Evolutionary conservation across 2,113 vertebrate species (phyloP).

Genomic region (Aegithalos caudatus): DNA sequence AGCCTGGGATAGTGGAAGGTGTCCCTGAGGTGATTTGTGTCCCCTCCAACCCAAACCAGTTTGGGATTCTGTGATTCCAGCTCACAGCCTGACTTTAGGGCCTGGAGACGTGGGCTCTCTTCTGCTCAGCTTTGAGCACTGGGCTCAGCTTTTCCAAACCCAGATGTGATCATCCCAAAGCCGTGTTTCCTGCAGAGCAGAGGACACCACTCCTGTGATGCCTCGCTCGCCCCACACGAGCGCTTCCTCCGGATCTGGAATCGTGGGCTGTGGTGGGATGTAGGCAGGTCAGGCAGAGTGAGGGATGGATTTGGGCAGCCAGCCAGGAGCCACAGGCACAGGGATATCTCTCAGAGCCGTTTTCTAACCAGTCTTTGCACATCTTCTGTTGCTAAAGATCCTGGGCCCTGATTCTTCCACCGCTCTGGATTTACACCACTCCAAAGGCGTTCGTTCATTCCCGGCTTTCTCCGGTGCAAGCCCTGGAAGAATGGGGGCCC

Average conservation of each 20-base stretch:
- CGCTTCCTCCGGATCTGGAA: not conserved
- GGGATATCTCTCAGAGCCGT: slow-evolving; percentile 57
- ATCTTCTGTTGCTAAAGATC: slow-evolving; percentile 60
- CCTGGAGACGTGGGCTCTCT: fast-evolving
- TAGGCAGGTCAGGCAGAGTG: not conserved
- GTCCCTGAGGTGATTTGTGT: not conserved
- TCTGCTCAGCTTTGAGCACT: not conserved
- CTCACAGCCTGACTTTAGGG: not conserved
- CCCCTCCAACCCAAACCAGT: not conserved
- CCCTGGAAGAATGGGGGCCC: slow-evolving; percentile 21
- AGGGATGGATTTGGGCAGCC: not conserved
- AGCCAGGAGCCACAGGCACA: not conserved
- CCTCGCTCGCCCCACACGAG: not conserved
- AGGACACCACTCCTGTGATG: not conserved
- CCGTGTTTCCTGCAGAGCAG: not conserved
- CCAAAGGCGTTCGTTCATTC: not conserved
- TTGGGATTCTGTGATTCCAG: not conserved
- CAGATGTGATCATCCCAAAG: fast-evolving
- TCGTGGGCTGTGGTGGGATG: not conserved
- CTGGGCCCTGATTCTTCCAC: slow-evolving; percentile 38
- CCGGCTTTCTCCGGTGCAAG: not conserved
- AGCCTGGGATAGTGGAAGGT: not conserved
- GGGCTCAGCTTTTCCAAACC: not conserved
- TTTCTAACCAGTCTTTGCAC: slow-evolving; percentile 66
- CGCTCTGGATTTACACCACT: not conserved